Base-by-base conservation (phyloP, 2,888 invertebrate species). In the Cryptocephalus primarius region DNA sequence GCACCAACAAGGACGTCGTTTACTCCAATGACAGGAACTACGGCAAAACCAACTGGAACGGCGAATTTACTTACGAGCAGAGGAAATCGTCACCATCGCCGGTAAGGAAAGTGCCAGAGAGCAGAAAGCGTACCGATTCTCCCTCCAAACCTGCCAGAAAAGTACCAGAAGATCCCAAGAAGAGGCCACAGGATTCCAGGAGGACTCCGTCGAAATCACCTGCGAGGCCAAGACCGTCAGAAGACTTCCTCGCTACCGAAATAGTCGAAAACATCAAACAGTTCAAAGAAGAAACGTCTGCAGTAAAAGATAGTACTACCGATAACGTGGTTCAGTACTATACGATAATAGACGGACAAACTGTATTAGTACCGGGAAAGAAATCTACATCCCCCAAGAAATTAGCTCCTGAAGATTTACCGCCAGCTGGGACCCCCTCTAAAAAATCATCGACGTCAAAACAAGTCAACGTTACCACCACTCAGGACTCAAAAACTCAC, bases 21-120 rank as follows among this genome's bases (percentile, higher is more conserved):
- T 69, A 63, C 55, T 68, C 69, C 36, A 66, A 68, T 54, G 68
- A 69, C 43, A 57, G 67, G 41, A 66, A 62, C 47, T 68, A 68
- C 50, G 68, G 68, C 32, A 72, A 71, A 56, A 65, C 66, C 33
- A 68, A 66, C 8, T 70, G 71, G 70, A 69, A 70, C 54, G 71
- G 70, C 22, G 52, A 65, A 47, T 70, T 70, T 47, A 60, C 60
- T 9, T 62, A 65, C 43, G 70, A 70, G 58, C 54, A 57, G 33
- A 58, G 22, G 22, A 22, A 22, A 22, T 22, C 22, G 2, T 22
- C 22, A 22, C 22, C 22, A 6, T 22, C 22, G 22, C 48, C 51
- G 8, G 42, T 43, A 41, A 48, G 45, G 34, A 52, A 48, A 32
- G 31, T 44, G 6, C 10, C 32, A 1, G 36, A n/a, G 22, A 39